Base-by-base conservation (phyloP, 2,113 vertebrate species). In the Ceyx cyanopectus region DNA sequence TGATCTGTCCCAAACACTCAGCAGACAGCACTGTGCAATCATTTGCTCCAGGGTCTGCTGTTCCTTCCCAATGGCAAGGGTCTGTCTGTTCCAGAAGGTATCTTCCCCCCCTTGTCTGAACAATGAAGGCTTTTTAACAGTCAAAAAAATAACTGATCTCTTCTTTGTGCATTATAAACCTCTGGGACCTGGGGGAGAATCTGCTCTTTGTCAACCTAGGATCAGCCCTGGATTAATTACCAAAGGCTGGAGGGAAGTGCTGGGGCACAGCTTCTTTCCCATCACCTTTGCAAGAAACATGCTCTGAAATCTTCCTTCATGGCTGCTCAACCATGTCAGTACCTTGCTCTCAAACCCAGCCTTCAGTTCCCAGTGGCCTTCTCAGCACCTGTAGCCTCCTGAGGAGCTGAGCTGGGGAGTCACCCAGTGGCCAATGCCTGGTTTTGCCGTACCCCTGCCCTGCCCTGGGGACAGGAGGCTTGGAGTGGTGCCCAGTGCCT, bases 401-500 rank as follows among this genome's bases (percentile, higher is more conserved):
- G 37, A 37, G 37, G 37, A 37, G 37, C 9, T 37, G 37, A 37
- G 37, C 37, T 37, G 37, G 37, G 37, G 37, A 37, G 37, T 37
- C 37, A 37, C 37, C 45, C 45, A 45, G 45, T 45, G 45, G 14
- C 5, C 18, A 18, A 17, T 14, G 14, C 45, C 45, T 69, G 29
- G 41, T 21, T n/a, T 29, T 40, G 37, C 23, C 53, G 26, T 15
- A 8, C 9, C 34, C 53, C 40, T 61, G 46, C 22, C 45, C 37
- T n/a, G 60, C 46, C 17, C 2, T 3, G 8, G 29, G 23, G 63
- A 17, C 62, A 34, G 0, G 3, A n/a, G 43, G 57, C 51, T 66
- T 53, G 32, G 67, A 26, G 37, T 10, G 0, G 1, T 48, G 45
- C 37, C 45, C 32, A 40, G 23, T 0, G 1, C 81, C n/a, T 9